Evolutionary conservation across 1,140 invertebrate species (phyloP).

Genomic region (Caerostris darwini): DNA sequence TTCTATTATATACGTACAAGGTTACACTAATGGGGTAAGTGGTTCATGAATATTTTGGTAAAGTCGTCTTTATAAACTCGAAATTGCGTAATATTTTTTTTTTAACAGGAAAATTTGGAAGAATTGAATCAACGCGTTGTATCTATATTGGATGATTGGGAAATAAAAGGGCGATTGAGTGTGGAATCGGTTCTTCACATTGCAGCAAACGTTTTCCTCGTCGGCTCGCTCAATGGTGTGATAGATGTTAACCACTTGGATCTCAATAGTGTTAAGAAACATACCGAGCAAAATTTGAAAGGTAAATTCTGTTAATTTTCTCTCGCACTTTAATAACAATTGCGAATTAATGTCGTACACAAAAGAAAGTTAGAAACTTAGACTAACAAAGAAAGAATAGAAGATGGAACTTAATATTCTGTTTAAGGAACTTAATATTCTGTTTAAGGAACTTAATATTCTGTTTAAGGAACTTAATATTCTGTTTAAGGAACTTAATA

Average conservation of each 20-base stretch:
- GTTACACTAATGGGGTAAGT: conserved; percentile 67
- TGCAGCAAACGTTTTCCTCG: background rate
- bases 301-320: background rate
- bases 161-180: background rate
- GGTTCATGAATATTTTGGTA: background rate
- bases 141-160: background rate
- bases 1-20: conserved; percentile 21
- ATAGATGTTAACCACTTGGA: background rate
- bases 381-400: no score
- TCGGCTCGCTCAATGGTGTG: background rate
- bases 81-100: background rate
- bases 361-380: no score
- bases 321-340: no score
- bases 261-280: background rate
- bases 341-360: no score
- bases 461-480: no score
- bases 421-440: no score
- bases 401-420: no score
- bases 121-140: conserved; percentile 11
- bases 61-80: background rate
- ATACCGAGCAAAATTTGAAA: conserved; percentile 7
- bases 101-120: conserved; percentile 32
- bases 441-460: no score
- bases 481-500: no score
- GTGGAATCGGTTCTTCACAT: background rate